phyloP scores from a whole-genome alignment of 2,888 invertebrate genomes.

The Pecten maximus region DNA sequence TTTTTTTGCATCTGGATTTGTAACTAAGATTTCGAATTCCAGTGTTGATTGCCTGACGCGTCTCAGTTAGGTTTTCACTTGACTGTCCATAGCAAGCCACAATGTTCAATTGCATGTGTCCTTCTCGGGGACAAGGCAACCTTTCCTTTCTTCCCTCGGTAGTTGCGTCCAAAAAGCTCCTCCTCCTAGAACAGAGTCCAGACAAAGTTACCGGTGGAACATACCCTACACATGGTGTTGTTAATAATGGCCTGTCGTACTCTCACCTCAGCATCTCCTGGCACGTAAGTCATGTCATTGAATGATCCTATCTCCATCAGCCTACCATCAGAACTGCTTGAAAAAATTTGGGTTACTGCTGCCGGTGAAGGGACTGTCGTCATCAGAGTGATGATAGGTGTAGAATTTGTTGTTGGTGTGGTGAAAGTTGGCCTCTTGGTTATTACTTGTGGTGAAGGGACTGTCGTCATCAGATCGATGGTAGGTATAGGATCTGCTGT shows the following conservation, averaged over 20 bases:
- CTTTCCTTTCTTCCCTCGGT: constrained; percentile 26
- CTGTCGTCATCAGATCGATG: too few relatives aligned
- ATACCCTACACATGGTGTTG: not conserved
- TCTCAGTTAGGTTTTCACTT: not conserved
- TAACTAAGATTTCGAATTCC: too few relatives aligned
- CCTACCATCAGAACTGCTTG: not conserved
- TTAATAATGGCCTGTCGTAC: not conserved
- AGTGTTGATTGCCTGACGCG: not conserved
- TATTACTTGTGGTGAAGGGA: too few relatives aligned
- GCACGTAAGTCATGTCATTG: not conserved
- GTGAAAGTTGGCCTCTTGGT: too few relatives aligned
- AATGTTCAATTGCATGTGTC: constrained; percentile 41
- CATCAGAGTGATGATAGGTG: too few relatives aligned
- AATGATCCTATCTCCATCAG: constrained; percentile 15
- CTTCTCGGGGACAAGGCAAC: constrained; percentile 37
- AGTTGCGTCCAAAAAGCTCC: constrained; percentile 37
- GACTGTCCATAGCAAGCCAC: constrained; percentile 31
- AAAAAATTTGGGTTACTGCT: too few relatives aligned
- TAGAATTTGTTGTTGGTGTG: too few relatives aligned
- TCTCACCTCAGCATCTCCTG: constrained; percentile 38
- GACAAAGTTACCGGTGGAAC: constrained; percentile 21
- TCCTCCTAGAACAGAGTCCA: constrained; percentile 28
- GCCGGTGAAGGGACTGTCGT: too few relatives aligned
- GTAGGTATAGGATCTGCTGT: too few relatives aligned
- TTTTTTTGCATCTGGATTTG: too few relatives aligned